phyloP scores from a whole-genome alignment of 2,113 vertebrate species.

The Crocuta crocuta region DNA sequence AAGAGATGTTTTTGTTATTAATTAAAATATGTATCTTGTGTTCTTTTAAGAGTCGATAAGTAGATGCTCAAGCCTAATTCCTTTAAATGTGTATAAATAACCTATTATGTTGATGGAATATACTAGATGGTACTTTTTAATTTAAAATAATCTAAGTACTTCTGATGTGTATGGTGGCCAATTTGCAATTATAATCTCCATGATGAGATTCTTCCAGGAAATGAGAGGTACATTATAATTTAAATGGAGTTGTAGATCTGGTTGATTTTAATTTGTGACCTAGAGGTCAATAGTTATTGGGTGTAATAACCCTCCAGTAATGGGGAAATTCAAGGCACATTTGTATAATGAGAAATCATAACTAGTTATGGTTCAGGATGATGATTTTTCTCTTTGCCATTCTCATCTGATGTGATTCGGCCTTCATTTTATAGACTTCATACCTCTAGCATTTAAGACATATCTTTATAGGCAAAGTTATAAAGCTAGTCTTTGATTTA shows the following conservation, averaged over 20 bases:
- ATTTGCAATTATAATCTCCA: conserved; percentile 85
- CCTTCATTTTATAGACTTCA: conserved; percentile 66
- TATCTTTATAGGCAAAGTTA: conserved; percentile 39
- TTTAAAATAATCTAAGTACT: conserved; percentile 84
- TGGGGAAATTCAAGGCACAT: conserved; percentile 82
- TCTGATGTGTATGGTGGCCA: conserved; percentile 72
- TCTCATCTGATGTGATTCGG: conserved; percentile 57
- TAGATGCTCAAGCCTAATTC: conserved; percentile 56
- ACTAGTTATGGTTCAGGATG: conserved; percentile 75
- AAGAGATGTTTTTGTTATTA: conserved; percentile 16
- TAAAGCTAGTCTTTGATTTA: conserved; percentile 56
- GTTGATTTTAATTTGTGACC: conserved; percentile 87
- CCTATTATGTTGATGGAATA: conserved; percentile 68
- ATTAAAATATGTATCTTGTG: conserved; percentile 52
- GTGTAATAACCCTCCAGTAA: conserved; percentile 82
- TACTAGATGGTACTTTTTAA: conserved; percentile 81
- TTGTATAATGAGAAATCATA: conserved; percentile 88
- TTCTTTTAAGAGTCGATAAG: conserved; percentile 47
- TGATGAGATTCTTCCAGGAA: conserved; percentile 85
- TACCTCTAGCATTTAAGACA: background rate
- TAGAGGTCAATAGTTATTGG: conserved; percentile 84
- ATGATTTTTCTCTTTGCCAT: conserved; percentile 76
- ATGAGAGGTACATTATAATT: conserved; percentile 86
- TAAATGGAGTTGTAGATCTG: conserved; percentile 85
- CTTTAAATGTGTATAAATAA: conserved; percentile 75